Conservation (phyloP, 2,888 invertebrate species). For the Cerastoderma edule region DNA sequence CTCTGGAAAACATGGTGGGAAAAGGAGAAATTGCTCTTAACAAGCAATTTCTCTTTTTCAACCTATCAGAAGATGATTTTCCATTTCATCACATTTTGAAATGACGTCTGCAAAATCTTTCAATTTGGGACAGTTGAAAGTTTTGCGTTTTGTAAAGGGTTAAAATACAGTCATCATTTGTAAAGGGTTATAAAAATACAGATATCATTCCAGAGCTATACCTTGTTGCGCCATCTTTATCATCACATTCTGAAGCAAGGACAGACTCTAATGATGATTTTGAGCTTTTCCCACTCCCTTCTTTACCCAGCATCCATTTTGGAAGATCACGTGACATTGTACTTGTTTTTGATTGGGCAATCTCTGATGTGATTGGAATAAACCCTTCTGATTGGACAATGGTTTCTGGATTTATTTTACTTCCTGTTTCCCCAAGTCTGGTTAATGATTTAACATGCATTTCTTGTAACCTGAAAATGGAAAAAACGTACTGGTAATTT, state of each 20-base stretch:
- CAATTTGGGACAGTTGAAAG: too few species aligned
- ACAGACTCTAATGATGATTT: constrained; percentile 28
- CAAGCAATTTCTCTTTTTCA: too few species aligned
- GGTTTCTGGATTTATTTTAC: constrained; percentile 48
- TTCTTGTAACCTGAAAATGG: constrained; percentile 41
- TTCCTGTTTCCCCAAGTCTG: constrained; percentile 43
- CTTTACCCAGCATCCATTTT: constrained; percentile 64
- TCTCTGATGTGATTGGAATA: background rate
- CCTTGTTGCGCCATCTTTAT: background rate
- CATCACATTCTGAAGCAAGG: constrained; percentile 27
- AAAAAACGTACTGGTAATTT: too few species aligned
- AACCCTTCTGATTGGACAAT: constrained; percentile 8
- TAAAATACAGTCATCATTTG: too few species aligned
- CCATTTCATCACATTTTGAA: too few species aligned
- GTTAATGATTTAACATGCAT: constrained; percentile 47
- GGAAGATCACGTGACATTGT: constrained; percentile 56
- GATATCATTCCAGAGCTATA: too few species aligned
- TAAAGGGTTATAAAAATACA: too few species aligned
- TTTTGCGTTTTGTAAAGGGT: too few species aligned
- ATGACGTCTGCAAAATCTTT: too few species aligned
- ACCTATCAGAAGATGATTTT: too few species aligned
- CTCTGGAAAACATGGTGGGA: too few species aligned
- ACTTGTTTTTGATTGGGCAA: constrained; percentile 24
- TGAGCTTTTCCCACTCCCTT: constrained; percentile 17
- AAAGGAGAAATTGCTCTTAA: too few species aligned